Evolutionary conservation across 1,140 invertebrate species (phyloP), one percentile per base, ranked within the genome.

Genomic region (Lordiphosa collinella): DNA sequence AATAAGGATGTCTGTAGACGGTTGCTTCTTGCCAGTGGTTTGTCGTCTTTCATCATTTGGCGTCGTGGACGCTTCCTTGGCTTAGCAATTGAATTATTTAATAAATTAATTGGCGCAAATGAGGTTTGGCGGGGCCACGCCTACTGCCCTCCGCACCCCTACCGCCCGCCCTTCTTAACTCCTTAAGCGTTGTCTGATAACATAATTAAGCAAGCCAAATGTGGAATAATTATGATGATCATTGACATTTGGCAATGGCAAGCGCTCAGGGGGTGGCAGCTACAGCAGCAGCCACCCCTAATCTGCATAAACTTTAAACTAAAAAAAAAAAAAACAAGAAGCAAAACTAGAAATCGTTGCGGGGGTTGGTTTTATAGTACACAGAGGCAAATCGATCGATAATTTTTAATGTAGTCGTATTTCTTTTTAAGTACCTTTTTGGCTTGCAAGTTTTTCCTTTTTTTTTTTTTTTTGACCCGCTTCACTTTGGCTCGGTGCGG

Each of bases 321-420:
- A 38, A 14, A 5, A 35, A 5, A 38, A 3, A 4, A 4, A 18
- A n/a, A n/a, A n/a, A n/a, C n/a, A 1, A 1, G 12, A 2, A 11
- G 2, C 6, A 37, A 37, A 40, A 40, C 37, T 40, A 40, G 22
- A 40, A 40, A 40, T 9, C 8, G 2, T 13, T 0, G 9, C 10
- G 12, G 8, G 35, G 29, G 6, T 10, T 11, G 44, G 6, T 3
- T 25, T 25, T 25, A 25, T 6, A 25, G 22, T 25, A 25, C 22
- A 25, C 22, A 25, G 35, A 18, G 53, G 43, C 35, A 52, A 73
- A 76, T 72, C 72, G 72, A 84, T 82, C 76, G 76, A 82, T 82
- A 82, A 78, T 82, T 84, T 80, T 84, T 84, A 82, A 82, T 82
- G 78, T 82, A 80, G 75, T 80, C 76, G 75, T 80, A 82, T 82